Conservation (phyloP, 1,140 invertebrate genomes). For the Oedothorax gibbosus region DNA sequence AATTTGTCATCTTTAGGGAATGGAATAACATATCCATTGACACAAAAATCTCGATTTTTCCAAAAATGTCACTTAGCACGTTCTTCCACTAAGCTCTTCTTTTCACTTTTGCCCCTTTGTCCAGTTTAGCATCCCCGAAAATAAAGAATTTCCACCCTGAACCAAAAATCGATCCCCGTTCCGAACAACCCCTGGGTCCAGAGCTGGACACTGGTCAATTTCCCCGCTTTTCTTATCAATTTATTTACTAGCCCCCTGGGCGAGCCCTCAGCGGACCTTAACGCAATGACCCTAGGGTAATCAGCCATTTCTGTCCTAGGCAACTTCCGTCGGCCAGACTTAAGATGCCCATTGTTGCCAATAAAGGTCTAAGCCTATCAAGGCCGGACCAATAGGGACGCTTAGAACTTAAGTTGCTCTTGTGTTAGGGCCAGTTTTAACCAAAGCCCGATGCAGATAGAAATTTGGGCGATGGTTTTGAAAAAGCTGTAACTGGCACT, state of each 20-base stretch:
- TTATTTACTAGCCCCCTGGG: slow-evolving; percentile 57
- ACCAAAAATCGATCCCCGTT: slow-evolving; percentile 52
- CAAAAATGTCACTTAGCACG: too few relatives aligned
- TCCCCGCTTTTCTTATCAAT: slow-evolving; percentile 61
- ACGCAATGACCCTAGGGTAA: slow-evolving; percentile 60
- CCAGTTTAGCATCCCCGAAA: slow-evolving; percentile 47
- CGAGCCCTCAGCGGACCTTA: slow-evolving; percentile 54
- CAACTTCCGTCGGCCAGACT: slow-evolving; percentile 59
- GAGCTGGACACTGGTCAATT: slow-evolving; percentile 59
- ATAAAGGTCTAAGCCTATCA: slow-evolving; percentile 59
- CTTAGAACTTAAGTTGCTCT: slow-evolving; percentile 47
- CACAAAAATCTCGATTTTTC: too few relatives aligned
- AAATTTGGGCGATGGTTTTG: slow-evolving; percentile 15
- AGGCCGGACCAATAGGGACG: slow-evolving; percentile 51
- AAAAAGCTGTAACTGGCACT: too few relatives aligned
- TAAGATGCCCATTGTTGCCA: slow-evolving; percentile 61
- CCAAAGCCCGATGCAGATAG: slow-evolving; percentile 49
- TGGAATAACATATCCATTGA: too few relatives aligned
- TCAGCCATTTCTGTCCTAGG: slow-evolving; percentile 59
- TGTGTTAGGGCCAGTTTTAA: slow-evolving; percentile 15
- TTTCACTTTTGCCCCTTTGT: slow-evolving; percentile 43
- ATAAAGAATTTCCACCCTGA: slow-evolving; percentile 28
- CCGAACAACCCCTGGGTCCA: slow-evolving; percentile 45
- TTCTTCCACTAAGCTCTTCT: not conserved
- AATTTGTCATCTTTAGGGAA: too few relatives aligned